These are phyloP conservation scores for Lottia scabra DNA, from an alignment of 2,888 invertebrate genomes.

Conservation along the genomic window DNA sequence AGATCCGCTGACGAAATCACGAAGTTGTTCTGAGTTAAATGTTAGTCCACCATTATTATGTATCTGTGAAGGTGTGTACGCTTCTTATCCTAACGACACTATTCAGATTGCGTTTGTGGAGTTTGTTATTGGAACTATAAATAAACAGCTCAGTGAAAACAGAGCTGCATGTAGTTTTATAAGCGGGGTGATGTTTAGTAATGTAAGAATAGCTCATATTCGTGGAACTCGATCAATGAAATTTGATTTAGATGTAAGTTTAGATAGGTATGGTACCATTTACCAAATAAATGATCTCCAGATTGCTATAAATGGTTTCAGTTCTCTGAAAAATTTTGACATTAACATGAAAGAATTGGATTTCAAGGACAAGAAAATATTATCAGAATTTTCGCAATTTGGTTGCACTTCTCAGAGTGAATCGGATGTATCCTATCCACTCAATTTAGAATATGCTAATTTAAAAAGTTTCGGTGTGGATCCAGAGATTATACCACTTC, in stretches of 20 bases:
- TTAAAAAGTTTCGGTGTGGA: conserved; percentile 9
- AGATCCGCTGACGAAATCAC: neutral
- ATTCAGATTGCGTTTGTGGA: conserved; percentile 16
- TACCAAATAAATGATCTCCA: neutral
- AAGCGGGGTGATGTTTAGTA: conserved; percentile 12
- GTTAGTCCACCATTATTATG: conserved; percentile 15
- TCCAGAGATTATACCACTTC: conserved; percentile 7
- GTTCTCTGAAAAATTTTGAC: neutral
- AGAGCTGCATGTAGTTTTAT: neutral
- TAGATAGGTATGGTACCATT: neutral
- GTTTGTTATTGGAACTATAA: conserved; percentile 10
- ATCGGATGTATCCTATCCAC: neutral
- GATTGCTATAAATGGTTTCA: neutral
- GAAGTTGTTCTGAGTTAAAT: conserved; percentile 6
- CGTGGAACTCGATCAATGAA: neutral
- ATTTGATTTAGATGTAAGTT: conserved; percentile 14
- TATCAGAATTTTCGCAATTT: neutral
- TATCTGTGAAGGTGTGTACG: conserved; percentile 14
- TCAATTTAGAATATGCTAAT: neutral
- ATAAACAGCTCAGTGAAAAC: neutral
- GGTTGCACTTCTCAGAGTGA: neutral
- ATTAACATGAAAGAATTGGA: neutral
- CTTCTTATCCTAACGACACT: conserved; percentile 19
- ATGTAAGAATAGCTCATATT: conserved; percentile 8
- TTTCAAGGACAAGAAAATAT: neutral